Base-by-base conservation (phyloP, 2,113 vertebrate genomes). In the Coreoperca whiteheadi region DNA sequence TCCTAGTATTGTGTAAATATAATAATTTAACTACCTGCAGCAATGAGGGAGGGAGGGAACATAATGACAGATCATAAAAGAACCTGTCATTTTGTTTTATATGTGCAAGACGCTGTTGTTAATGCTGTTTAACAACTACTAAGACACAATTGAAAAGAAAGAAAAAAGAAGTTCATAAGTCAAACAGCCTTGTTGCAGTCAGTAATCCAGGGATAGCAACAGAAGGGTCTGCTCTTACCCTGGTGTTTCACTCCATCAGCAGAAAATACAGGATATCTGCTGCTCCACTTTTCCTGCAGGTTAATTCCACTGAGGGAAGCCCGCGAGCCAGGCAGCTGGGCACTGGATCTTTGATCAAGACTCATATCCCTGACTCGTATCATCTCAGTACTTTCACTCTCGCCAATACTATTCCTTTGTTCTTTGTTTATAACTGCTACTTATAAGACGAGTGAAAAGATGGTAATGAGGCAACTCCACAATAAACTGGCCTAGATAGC, bases 151-250 rank as follows among this genome's bases (percentile, higher is more conserved):
- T 57, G 5, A 48, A 46, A 66, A 23, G 1, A 46, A 23, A 50
- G n/a, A 6, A 12, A 28, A 10, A 50, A n/a, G 2, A 3, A n/a
- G 8, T 68, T 77, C 8, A n/a, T 11, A 53, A 64, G 1, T 61
- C 18, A 48, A 46, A 46, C 51, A 4, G 0, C 68, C 34, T 39
- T 16, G 20, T 69, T 81, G 60, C 9, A 48, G 50, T 67, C 37
- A 7, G 37, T 51, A 15, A 1, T 69, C 53, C 25, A 10, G 11
- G 12, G 7, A 66, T 25, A 86, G 67, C 18, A 73, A 83, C 37
- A 61, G 50, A 67, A 28, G 23, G 28, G 30, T 89, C 90, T 74
- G 67, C 46, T 80, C 86, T 93, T 89, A 92, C 89, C 90, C 81
- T 84, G 67, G 12, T 60, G 80, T 78, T 81, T 86, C 68, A 71